These are phyloP conservation scores for Argya squamiceps DNA, from an alignment of 2,797 vertebrate genomes.

Conservation along the genomic window DNA sequence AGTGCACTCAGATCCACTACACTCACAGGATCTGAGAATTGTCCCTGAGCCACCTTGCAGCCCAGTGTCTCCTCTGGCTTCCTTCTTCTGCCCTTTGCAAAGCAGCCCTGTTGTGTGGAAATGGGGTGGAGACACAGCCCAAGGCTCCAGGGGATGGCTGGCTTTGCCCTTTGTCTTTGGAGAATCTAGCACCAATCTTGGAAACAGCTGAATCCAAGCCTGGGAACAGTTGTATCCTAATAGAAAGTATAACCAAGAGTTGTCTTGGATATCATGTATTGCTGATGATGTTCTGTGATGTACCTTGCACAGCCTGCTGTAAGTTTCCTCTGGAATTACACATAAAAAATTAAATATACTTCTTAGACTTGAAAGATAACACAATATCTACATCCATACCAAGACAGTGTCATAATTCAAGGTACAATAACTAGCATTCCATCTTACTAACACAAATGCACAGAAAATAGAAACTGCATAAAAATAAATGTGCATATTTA, in stretches of 20 bases:
- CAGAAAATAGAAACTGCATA: background rate
- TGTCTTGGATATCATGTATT: background rate
- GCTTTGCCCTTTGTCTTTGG: background rate
- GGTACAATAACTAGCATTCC: background rate
- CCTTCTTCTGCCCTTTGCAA: background rate
- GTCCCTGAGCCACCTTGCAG: accelerated
- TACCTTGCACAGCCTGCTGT: background rate
- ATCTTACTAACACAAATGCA: background rate
- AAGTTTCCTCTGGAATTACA: background rate
- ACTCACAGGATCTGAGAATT: background rate
- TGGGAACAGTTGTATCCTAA: background rate
- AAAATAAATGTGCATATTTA: background rate
- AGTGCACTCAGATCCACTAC: background rate
- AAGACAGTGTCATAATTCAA: background rate
- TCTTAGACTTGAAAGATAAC: background rate
- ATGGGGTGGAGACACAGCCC: background rate
- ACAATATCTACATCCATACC: background rate
- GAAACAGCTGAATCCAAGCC: background rate
- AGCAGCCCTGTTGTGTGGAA: accelerated
- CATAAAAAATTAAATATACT: background rate
- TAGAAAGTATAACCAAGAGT: background rate
- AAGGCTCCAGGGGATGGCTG: background rate
- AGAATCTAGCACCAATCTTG: background rate
- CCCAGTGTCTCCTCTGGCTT: background rate
- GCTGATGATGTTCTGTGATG: background rate